Conservation (phyloP, 2,113 vertebrate genomes). For the Rutilus rutilus region DNA sequence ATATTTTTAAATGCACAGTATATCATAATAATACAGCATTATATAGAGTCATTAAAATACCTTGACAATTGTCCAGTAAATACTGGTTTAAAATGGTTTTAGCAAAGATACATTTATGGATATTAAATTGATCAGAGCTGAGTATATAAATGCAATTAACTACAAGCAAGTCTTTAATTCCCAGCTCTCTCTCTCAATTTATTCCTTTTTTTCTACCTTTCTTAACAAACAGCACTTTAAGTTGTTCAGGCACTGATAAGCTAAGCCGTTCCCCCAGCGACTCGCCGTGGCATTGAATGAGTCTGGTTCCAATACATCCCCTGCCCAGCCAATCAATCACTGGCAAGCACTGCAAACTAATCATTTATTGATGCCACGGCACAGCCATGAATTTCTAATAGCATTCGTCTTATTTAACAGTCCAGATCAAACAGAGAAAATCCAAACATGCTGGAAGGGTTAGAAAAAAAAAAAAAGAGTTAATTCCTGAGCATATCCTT, state of each 20-base stretch:
- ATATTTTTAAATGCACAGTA: too few species aligned
- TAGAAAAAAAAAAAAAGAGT: slow-evolving; percentile 39
- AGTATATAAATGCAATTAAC: slow-evolving; percentile 3
- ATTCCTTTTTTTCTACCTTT: slow-evolving; percentile 5
- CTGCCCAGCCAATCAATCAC: slow-evolving; percentile 65
- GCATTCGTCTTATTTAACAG: slow-evolving; percentile 64
- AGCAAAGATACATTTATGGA: background rate
- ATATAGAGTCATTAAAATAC: background rate
- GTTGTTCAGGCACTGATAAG: slow-evolving; percentile 56
- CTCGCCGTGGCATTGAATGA: slow-evolving; percentile 51
- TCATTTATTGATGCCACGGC: slow-evolving; percentile 67
- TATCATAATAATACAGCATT: background rate
- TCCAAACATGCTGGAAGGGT: slow-evolving; percentile 59
- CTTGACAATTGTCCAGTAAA: too few species aligned
- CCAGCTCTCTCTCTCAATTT: background rate
- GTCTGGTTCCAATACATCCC: slow-evolving; percentile 59
- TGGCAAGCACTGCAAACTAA: slow-evolving; percentile 60
- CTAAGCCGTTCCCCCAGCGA: slow-evolving; percentile 51
- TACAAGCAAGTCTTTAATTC: background rate
- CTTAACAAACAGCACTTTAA: slow-evolving; percentile 38
- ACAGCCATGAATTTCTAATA: slow-evolving; percentile 62
- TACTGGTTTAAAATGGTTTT: background rate
- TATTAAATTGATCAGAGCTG: background rate
- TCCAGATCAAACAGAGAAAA: slow-evolving; percentile 65
- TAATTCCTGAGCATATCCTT: slow-evolving; percentile 60